phyloP scores from a whole-genome alignment of 2,113 vertebrate genomes.

The Pteropus alecto region DNA sequence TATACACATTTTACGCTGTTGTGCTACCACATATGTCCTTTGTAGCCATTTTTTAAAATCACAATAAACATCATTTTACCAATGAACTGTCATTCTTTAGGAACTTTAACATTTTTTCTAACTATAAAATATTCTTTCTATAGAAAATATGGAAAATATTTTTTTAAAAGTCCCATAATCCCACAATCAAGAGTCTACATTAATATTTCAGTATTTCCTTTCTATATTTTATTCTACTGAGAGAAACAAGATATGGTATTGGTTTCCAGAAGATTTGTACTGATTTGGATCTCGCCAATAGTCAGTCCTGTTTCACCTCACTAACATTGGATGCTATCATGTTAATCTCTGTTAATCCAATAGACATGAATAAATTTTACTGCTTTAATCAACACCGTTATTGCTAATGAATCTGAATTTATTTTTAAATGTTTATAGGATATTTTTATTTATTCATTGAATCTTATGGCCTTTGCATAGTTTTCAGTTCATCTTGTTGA shows the following conservation, averaged over 20 bases:
- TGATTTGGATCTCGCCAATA: background rate
- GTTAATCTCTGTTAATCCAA: background rate
- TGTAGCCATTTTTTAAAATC: background rate
- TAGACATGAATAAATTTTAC: background rate
- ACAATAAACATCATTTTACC: background rate
- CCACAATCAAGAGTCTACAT: background rate
- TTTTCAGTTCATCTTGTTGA: background rate
- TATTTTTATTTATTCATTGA: constrained; percentile 11
- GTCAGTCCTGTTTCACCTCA: background rate
- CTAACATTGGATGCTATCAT: background rate
- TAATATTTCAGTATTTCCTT: background rate
- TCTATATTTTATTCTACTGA: background rate
- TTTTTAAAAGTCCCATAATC: background rate
- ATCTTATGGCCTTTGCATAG: background rate
- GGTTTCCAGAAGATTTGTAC: background rate
- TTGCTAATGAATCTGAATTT: background rate
- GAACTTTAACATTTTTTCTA: background rate
- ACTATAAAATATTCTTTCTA: background rate
- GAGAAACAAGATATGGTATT: background rate
- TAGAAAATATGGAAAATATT: background rate
- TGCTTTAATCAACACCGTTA: background rate
- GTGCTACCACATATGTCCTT: background rate
- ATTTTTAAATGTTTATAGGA: background rate
- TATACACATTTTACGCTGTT: background rate
- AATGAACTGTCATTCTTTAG: background rate